Conservation (phyloP, 2,888 invertebrate species). For the Bombyx huttoni region DNA sequence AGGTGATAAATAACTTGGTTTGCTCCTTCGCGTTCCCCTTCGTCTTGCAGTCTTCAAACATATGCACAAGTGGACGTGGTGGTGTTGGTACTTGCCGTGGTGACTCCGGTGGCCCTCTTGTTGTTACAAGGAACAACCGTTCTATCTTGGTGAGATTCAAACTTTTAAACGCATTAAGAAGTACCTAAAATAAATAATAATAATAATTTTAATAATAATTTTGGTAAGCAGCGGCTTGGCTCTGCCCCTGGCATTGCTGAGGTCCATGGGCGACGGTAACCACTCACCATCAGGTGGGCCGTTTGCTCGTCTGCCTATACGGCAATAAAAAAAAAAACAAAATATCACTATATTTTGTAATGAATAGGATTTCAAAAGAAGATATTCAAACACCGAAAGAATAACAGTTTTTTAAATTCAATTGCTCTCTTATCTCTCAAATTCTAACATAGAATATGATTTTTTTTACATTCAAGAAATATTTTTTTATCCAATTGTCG, state of each 20-base stretch:
- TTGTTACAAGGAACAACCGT: slow-evolving; percentile 15
- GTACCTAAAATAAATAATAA: neutral
- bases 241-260: no score
- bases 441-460: no score
- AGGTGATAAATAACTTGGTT: slow-evolving; percentile 23
- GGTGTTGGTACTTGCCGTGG: slow-evolving; percentile 28
- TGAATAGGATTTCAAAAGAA: no score
- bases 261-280: no score
- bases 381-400: no score
- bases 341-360: no score
- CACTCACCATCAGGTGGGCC: no score
- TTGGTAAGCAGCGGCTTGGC: no score
- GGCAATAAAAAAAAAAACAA: no score
- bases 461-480: no score
- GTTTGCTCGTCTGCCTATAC: no score
- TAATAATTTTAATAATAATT: neutral
- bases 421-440: neutral
- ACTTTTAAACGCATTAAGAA: neutral
- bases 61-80: slow-evolving; percentile 32
- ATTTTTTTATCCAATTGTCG: no score
- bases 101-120: slow-evolving; percentile 49
- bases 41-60: slow-evolving; percentile 23
- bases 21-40: slow-evolving; percentile 23
- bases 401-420: neutral
- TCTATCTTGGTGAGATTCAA: slow-evolving; percentile 24